Conservation (phyloP, 2,113 vertebrate genomes). For the Piprites chloris region DNA sequence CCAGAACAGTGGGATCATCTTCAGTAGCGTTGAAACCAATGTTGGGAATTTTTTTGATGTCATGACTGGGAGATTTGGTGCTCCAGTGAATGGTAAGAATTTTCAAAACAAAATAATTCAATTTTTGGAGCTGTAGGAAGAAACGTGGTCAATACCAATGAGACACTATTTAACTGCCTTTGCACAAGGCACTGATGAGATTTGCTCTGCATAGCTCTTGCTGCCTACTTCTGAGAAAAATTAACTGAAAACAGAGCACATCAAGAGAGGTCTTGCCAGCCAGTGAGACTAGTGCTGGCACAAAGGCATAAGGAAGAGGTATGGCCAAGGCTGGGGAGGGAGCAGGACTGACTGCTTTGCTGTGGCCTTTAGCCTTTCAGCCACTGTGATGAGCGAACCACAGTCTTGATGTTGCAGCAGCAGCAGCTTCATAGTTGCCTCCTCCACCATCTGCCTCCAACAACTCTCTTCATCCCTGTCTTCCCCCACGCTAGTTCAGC, state of each 20-base stretch:
- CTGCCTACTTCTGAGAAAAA: not conserved
- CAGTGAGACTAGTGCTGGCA: not conserved
- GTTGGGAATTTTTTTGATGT: conserved; percentile 84
- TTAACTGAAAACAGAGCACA: not conserved
- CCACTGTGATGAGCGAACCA: not conserved
- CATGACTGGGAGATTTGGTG: conserved; percentile 83
- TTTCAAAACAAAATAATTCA: not conserved
- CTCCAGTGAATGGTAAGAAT: conserved; percentile 78
- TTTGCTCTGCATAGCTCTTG: not conserved
- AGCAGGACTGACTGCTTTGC: not conserved
- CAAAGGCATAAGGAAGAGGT: not conserved
- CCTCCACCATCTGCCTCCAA: not conserved
- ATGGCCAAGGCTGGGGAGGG: not conserved
- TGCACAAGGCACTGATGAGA: not conserved
- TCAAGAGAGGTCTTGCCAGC: not conserved
- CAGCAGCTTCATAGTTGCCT: not conserved
- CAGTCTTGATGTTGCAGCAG: not conserved
- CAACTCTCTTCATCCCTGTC: not conserved
- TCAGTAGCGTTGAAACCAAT: conserved; percentile 83
- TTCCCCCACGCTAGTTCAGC: not conserved
- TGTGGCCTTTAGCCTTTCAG: not conserved
- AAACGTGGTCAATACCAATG: not conserved
- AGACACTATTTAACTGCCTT: not conserved
- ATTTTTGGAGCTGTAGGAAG: not conserved
- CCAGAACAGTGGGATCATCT: conserved; percentile 84